These are phyloP conservation scores for Prolemur simus DNA, from an alignment of 2,113 vertebrate genomes.

Conservation along the genomic window DNA sequence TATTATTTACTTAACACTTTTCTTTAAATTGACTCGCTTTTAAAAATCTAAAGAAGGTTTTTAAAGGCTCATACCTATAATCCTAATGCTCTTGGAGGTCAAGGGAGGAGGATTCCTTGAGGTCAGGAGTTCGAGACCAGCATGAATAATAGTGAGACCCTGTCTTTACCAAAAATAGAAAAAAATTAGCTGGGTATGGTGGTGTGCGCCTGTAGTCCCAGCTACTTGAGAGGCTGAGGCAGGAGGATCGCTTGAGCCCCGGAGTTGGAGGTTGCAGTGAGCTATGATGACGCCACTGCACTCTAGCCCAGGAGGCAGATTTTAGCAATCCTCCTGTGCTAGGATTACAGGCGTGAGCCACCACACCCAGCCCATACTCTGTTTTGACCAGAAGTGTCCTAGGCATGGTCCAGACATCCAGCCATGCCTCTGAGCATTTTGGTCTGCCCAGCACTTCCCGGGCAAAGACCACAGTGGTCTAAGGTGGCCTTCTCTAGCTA, in stretches of 20 bases:
- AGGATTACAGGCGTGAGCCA: too few relatives aligned
- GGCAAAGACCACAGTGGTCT: neutral
- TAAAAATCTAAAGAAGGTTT: neutral
- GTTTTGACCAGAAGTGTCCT: neutral
- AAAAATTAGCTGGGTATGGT: neutral
- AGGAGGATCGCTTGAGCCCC: neutral
- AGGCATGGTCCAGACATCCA: neutral
- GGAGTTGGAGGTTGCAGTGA: neutral
- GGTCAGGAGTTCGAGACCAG: neutral
- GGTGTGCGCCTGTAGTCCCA: neutral
- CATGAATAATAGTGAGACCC: neutral
- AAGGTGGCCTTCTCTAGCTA: too few relatives aligned
- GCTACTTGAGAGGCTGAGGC: neutral
- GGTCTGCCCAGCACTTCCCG: neutral
- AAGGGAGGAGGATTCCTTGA: neutral
- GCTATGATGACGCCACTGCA: neutral
- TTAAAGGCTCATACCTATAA: neutral
- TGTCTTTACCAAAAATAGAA: neutral
- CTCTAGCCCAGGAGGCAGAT: neutral
- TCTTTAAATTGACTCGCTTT: neutral
- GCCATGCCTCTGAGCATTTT: neutral
- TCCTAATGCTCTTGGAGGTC: too few relatives aligned
- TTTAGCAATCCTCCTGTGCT: too few relatives aligned
- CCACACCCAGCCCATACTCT: neutral
- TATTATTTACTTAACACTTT: neutral